Conservation (phyloP, 2,888 invertebrate species). For the Drosophila anomalata region DNA sequence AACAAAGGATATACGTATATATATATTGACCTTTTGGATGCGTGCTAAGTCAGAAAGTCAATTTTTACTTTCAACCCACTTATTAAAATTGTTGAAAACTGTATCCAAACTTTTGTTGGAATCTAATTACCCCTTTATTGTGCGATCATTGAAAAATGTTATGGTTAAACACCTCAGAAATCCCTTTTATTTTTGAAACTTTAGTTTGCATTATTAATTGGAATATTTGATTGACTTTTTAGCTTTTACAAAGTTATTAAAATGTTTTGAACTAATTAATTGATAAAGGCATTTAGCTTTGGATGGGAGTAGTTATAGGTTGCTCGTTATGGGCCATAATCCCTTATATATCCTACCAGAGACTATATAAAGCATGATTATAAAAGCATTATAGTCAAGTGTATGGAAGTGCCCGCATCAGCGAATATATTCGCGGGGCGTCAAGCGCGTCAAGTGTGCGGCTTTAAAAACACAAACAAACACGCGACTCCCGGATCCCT, state of each 20-base stretch:
- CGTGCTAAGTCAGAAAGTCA: neutral
- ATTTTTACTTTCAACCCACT: neutral
- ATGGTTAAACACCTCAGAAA: too few relatives aligned
- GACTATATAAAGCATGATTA: neutral
- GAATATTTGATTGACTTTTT: neutral
- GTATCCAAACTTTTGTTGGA: neutral
- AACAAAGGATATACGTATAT: constrained; percentile 8
- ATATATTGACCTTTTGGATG: constrained; percentile 42
- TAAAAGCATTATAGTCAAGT: neutral
- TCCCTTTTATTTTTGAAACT: too few relatives aligned
- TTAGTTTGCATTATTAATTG: too few relatives aligned
- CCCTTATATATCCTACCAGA: neutral
- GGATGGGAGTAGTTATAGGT: neutral
- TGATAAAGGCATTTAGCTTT: neutral
- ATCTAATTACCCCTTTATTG: neutral
- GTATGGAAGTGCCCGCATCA: constrained; percentile 33
- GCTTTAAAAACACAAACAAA: constrained; percentile 54
- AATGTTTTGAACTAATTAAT: neutral
- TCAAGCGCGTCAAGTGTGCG: constrained; percentile 53
- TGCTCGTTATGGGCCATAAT: too few relatives aligned
- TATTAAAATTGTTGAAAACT: neutral
- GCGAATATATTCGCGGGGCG: constrained; percentile 34
- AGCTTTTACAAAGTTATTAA: neutral
- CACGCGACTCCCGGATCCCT: constrained; percentile 8
- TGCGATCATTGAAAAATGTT: neutral